Conservation (phyloP, 2,797 vertebrate species). For the Columba guinea region DNA sequence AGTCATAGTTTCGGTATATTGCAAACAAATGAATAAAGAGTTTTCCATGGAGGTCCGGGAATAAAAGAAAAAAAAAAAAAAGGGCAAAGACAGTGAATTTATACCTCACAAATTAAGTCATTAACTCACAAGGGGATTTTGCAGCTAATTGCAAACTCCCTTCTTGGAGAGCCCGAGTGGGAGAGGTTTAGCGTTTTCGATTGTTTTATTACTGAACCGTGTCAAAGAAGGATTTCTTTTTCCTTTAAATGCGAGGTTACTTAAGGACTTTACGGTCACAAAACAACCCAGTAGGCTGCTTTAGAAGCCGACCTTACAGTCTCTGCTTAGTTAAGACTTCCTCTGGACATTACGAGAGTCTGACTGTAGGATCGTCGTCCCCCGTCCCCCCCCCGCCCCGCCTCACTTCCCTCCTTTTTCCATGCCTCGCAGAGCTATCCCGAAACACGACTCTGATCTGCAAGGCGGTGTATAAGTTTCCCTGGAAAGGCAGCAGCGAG, state of each 20-base stretch:
- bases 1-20: not conserved
- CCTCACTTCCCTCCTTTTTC: not conserved
- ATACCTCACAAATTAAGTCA: slow-evolving; percentile 9
- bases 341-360: not conserved
- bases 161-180: not conserved
- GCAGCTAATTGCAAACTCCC: slow-evolving; percentile 11
- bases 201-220: not conserved
- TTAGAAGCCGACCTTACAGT: not conserved
- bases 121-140: not conserved
- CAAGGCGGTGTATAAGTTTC: not conserved
- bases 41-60: not conserved
- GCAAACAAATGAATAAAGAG: not conserved
- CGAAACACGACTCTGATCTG: not conserved
- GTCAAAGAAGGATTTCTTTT: not conserved
- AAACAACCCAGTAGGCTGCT: not conserved
- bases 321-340: not conserved
- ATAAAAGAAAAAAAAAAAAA: too few species aligned
- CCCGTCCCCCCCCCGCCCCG: too few species aligned
- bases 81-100: not conserved
- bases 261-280: slow-evolving; percentile 13
- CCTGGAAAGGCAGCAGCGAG: not conserved
- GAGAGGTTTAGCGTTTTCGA: not conserved
- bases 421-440: not conserved
- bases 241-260: not conserved
- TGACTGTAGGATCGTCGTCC: not conserved